A percentile compares a stretch with the other conserved stretches of the same genome.
phyloP scores from a whole-genome alignment of 2,113 vertebrate species.

The Phalacrocorax carbo region DNA sequence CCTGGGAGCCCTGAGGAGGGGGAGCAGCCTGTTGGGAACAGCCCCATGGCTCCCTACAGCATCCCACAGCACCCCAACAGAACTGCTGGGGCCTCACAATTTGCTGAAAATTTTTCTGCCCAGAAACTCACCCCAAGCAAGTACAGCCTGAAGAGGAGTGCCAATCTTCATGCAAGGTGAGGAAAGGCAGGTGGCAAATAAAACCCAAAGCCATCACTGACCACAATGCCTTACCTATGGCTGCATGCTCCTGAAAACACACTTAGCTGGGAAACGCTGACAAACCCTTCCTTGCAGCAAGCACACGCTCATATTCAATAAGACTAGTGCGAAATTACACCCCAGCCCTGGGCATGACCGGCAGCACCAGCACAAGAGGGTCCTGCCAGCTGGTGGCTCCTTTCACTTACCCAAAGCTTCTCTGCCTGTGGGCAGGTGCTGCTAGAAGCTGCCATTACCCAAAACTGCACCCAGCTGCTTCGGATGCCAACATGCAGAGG shows the following conservation, averaged over 20 bases:
- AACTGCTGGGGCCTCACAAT: fast-evolving
- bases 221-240: fast-evolving
- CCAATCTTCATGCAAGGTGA: fast-evolving
- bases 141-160: neutral
- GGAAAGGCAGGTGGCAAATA: neutral
- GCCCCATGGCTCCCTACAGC: neutral
- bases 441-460: fast-evolving
- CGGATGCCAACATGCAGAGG: fast-evolving
- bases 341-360: fast-evolving
- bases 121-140: neutral
- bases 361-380: neutral
- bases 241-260: fast-evolving
- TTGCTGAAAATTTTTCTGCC: neutral
- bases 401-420: neutral
- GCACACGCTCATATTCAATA: fast-evolving
- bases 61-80: neutral
- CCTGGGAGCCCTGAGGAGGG: neutral
- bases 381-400: neutral
- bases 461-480: neutral
- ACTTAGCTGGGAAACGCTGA: fast-evolving
- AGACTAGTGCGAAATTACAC: neutral
- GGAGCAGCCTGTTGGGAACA: neutral
- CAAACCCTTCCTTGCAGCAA: neutral
- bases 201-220: neutral
- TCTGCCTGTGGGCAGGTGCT: no score